Percentiles rank a stretch among this genome's conserved stretches.
Conservation (phyloP, 1,140 invertebrate species). For the Drosophila sulfurigaster region DNA sequence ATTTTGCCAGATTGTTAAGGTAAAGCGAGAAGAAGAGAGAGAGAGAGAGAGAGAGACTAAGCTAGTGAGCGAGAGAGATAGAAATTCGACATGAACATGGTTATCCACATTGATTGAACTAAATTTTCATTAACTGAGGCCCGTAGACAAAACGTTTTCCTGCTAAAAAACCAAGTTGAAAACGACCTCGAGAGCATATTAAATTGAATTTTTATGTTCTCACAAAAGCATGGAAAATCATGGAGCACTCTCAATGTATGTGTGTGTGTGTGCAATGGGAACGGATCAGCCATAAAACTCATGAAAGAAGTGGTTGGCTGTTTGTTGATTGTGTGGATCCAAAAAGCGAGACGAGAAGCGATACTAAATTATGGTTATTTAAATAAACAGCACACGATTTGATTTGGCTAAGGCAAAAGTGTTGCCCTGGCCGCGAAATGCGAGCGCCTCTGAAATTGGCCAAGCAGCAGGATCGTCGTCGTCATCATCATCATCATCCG, state of each 20-base stretch:
- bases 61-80: neutral
- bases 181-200: constrained; percentile 61
- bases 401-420: constrained; percentile 76
- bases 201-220: constrained; percentile 83
- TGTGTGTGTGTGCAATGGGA: constrained; percentile 28
- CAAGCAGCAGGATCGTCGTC: constrained; percentile 34
- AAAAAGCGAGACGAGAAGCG: constrained; percentile 20
- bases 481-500: too few species aligned
- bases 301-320: neutral
- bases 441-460: constrained; percentile 74
- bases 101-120: constrained; percentile 55
- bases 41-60: neutral
- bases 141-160: constrained; percentile 74
- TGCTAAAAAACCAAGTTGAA: constrained; percentile 40
- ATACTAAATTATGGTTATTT: constrained; percentile 84
- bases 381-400: constrained; percentile 85
- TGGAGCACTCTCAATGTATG: constrained; percentile 24
- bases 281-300: constrained; percentile 61
- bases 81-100: constrained; percentile 27
- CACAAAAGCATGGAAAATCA: constrained; percentile 70
- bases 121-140: constrained; percentile 60
- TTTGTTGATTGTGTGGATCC: neutral
- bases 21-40: neutral
- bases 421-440: constrained; percentile 61
- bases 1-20: constrained; percentile 24